Base-by-base conservation (phyloP, 2,888 invertebrate species). In the Romanomermis culicivorax region DNA sequence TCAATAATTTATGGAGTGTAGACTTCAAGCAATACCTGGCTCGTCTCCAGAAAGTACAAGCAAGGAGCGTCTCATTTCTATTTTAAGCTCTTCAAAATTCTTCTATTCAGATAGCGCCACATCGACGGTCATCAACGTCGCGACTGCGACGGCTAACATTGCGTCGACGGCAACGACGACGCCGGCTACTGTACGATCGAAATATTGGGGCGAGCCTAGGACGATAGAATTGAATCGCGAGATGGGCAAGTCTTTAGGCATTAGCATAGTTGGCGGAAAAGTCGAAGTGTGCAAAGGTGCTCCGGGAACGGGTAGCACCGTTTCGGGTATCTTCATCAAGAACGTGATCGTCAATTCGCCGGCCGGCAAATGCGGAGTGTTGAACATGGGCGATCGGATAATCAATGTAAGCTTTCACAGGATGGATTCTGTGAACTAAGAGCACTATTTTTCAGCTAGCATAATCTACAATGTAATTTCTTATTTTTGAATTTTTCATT, bases 261-360 rank as follows among this genome's bases (percentile, higher is more conserved):
- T 97, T 69, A 88, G 87, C 72, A 95, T 97, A 63, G 89, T 97
- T 36, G 88, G 93, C 55, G 87, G 89, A 65, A 85, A 86, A 78
- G 85, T 85, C 68, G 70, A 72, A 61, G 64, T 67, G 23, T 64
- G 63, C 51, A 63, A 64, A 49, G 66, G 66, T 27, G 64, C 63
- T 29, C 57, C 64, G 4, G 63, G 62, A 42, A 79, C 80, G 59
- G 81, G 81, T 54, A 79, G 76, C 58, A 76, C 77, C 51, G 78
- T 91, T 61, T 81, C 87, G 56, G 95, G 95, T 3, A 93, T 97
- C 67, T 97, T 97, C 71, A 87, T 97, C 68, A 95, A 95, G 72
- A 87, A 88, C 65, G 91, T 97, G 0, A 79, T 91, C 17, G 80
- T 85, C 1, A 81, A 85, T 59, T 89, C 88, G 72, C 91, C 95